Conservation (phyloP, 2,888 invertebrate genomes). For the Abrostola tripartita region DNA sequence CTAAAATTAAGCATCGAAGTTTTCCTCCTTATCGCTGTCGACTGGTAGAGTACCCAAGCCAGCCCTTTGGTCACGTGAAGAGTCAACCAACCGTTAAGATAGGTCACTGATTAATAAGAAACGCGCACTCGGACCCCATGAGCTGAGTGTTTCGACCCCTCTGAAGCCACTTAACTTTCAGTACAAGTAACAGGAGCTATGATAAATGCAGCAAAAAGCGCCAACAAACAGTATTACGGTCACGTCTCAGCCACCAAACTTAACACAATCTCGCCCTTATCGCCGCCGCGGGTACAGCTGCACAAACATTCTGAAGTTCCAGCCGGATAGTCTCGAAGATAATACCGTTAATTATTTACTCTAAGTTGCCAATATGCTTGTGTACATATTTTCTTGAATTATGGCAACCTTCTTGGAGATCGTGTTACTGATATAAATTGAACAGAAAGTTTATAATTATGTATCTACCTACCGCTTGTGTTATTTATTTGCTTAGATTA, state of each 20-base stretch:
- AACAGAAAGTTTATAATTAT: not conserved
- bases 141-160: no score
- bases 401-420: conserved; percentile 1
- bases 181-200: not conserved
- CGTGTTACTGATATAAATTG: conserved; percentile 10
- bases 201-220: conserved; percentile 24
- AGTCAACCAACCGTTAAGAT: no score
- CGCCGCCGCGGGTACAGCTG: conserved; percentile 40
- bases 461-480: no score
- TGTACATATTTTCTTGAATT: conserved; percentile 23
- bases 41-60: no score
- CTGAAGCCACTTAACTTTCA: no score
- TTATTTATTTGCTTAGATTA: no score
- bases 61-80: no score
- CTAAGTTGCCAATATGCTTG: conserved; percentile 22
- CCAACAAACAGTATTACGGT: conserved; percentile 12
- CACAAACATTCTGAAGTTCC: conserved; percentile 42
- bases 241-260: conserved; percentile 20
- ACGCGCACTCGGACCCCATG: no score
- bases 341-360: conserved; percentile 43
- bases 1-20: no score
- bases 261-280: conserved; percentile 30
- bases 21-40: no score
- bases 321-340: conserved; percentile 26
- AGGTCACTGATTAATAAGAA: no score